Base-by-base conservation (phyloP, 2,888 invertebrate genomes). In the Seladonia tumulorum region DNA sequence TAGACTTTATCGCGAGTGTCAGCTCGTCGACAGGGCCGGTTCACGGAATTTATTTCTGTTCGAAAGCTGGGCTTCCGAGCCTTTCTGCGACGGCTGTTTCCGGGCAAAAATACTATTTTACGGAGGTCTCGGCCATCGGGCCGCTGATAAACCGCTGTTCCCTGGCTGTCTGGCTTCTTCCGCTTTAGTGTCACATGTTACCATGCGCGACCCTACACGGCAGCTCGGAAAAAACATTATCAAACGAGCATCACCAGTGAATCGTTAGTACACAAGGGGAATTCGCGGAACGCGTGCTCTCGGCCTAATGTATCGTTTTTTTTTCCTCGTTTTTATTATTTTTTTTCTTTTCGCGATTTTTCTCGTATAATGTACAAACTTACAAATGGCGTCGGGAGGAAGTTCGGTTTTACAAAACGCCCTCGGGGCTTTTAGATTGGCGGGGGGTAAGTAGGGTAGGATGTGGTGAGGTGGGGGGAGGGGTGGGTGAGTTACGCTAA, bases 311-410 rank as follows among this genome's bases (percentile, higher is more conserved):
- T 60, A n/a, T 75, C 75, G 25, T 75, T 76, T 73, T 68, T 73
- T 68, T 10, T 35, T 35, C 18, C 35, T 39, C 68, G 68, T 66
- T 35, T 53, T 10, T 35, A 35, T 35, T 35, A 10, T 60, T 60
- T n/a, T 60, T 60, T 63, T 29, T 29, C 39, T 42, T 42, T n/a
- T n/a, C 35, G 39, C 68, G 68, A 35, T 45, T 7, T 18, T 77
- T 60, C 68, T 42, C 66, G 60, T 39, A 49, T 49, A 89, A 80
- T 77, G 79, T 88, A 88, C 80, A 88, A 88, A 89, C 89, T 87
- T 89, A 88, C 90, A 88, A 88, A 89, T 81, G 75, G 70, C 57
- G 68, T 10, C 16, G 18, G 53, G 74, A 71, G 80, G 79, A 79
- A 71, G 39, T 73, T 73, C n/a, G 53, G 73, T 60, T 57, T 80